Evolutionary conservation across 2,797 vertebrate genomes (phyloP).

Genomic region (Cyclura pinguis): DNA sequence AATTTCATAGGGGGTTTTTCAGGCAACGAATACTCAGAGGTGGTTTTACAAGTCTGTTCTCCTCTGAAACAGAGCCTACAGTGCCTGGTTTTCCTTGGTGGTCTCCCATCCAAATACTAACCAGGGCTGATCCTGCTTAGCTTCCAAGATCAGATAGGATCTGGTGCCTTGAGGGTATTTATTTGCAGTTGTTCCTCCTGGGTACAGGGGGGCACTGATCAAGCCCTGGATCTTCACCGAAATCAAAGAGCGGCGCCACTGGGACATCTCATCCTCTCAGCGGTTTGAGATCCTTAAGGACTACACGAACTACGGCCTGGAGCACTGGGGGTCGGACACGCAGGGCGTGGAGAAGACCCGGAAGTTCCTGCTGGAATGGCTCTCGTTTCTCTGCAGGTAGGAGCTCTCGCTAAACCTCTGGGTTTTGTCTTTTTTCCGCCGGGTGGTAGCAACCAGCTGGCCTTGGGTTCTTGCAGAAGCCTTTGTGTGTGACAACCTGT

Average conservation of each 20-base stretch:
- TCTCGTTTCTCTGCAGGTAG: conserved; percentile 97
- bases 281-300: conserved; percentile 89
- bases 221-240: conserved; percentile 99
- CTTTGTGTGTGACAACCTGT: too few species aligned
- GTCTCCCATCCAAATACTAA: neutral
- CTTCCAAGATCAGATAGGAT: too few species aligned
- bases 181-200: neutral
- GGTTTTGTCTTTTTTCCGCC: neutral
- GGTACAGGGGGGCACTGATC: conserved; percentile 90
- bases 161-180: neutral
- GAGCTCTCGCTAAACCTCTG: rapidly evolving
- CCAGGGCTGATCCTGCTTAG: too few species aligned
- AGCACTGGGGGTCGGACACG: conserved; percentile 97
- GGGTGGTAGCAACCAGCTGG: too few species aligned
- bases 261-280: conserved; percentile 94
- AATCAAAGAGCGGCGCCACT: conserved; percentile 94
- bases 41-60: neutral
- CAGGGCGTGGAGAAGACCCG: conserved; percentile 94
- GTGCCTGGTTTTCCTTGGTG: neutral
- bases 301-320: conserved; percentile 89
- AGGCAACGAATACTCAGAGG: too few species aligned
- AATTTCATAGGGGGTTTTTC: too few species aligned
- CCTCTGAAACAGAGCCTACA: too few species aligned
- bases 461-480: too few species aligned
- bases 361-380: conserved; percentile 94